Conservation (phyloP, 2,888 invertebrate species). For the Dinocampus coccinellae region DNA sequence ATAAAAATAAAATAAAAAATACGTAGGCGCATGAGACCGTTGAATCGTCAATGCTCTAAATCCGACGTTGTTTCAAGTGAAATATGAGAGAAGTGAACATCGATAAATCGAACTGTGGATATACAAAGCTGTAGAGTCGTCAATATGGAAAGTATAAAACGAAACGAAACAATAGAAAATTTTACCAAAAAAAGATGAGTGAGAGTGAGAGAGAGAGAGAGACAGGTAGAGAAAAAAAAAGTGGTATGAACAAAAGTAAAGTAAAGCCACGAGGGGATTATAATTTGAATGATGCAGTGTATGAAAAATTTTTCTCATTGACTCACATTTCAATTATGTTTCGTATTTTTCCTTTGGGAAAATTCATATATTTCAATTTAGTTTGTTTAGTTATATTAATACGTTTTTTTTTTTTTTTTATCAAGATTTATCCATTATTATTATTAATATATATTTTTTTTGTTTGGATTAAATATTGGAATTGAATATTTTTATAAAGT, state of each 20-base stretch:
- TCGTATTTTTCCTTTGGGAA: too few relatives aligned
- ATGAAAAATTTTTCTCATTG: neutral
- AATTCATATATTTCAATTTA: neutral
- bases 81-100: conserved; percentile 7
- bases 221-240: too few relatives aligned
- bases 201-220: too few relatives aligned
- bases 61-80: conserved; percentile 6
- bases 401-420: too few relatives aligned
- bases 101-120: neutral
- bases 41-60: conserved; percentile 6
- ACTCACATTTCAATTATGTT: neutral
- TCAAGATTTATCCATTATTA: too few relatives aligned
- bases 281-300: neutral
- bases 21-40: neutral
- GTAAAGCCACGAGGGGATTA: neutral
- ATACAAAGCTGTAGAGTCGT: neutral
- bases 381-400: too few relatives aligned
- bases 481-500: too few relatives aligned
- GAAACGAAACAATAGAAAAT: conserved; percentile 1
- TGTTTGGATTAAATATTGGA: too few relatives aligned
- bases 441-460: too few relatives aligned
- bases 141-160: neutral
- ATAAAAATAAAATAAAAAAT: neutral
- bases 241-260: neutral
- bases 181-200: too few relatives aligned